Conservation (phyloP, 64 coral and sea anemone genomes). For the Montipora sp. region DNA sequence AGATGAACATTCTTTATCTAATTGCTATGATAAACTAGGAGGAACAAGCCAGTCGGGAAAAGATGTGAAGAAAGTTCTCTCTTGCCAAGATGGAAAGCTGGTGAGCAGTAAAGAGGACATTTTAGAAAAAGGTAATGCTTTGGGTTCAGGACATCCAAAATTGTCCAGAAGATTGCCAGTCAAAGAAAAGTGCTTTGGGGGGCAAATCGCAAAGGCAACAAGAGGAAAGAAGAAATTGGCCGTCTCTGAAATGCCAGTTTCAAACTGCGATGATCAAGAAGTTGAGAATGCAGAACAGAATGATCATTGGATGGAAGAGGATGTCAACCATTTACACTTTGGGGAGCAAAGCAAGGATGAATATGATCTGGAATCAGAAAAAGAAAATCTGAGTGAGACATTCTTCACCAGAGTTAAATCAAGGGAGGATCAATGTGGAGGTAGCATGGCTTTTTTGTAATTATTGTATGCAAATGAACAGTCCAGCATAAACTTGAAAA, state of each 20-base stretch:
- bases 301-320: not conserved
- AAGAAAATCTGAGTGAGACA: not conserved
- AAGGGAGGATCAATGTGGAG: not conserved
- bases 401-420: conserved; percentile 16
- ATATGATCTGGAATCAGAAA: not conserved
- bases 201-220: not conserved
- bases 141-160: not conserved
- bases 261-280: not conserved
- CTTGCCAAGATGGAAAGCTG: not conserved
- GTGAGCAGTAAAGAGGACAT: not conserved
- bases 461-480: not conserved
- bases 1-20: not conserved
- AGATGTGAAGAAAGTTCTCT: not conserved
- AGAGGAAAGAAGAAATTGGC: not conserved
- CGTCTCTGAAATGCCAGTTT: not conserved
- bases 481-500: no score
- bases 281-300: not conserved
- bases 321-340: not conserved
- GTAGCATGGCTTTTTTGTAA: not conserved
- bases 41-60: not conserved
- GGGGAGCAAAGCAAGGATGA: not conserved
- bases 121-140: not conserved
- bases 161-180: not conserved
- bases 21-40: not conserved
- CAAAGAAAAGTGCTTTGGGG: conserved; percentile 34